phyloP scores from a whole-genome alignment of 2,888 invertebrate species.

The Megamerina dolium region DNA sequence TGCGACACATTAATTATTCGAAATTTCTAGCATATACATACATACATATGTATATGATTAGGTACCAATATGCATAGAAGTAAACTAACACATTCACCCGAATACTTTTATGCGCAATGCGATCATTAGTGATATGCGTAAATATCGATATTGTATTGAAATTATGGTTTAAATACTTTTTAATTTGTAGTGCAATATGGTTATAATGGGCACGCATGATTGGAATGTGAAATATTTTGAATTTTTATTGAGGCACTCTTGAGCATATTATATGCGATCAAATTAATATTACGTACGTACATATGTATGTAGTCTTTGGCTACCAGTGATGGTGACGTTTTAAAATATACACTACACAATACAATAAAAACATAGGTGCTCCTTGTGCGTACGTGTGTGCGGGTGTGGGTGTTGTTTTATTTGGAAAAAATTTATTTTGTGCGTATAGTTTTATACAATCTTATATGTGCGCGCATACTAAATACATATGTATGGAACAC shows the following conservation, averaged over 20 bases:
- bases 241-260: too few relatives aligned
- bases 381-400: too few relatives aligned
- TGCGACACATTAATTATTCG: conserved; percentile 26
- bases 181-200: not conserved
- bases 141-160: too few relatives aligned
- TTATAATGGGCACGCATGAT: not conserved
- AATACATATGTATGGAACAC: not conserved
- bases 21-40: not conserved
- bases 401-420: too few relatives aligned
- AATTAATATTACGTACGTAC: too few relatives aligned
- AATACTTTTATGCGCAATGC: not conserved
- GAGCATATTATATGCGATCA: too few relatives aligned
- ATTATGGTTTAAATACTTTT: too few relatives aligned
- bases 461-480: not conserved
- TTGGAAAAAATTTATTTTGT: not conserved
- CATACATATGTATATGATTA: not conserved
- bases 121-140: too few relatives aligned
- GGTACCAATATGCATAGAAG: not conserved
- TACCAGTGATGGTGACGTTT: too few relatives aligned
- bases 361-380: too few relatives aligned
- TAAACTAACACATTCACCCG: not conserved
- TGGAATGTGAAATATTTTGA: conserved; percentile 1
- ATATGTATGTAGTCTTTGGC: too few relatives aligned
- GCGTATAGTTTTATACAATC: not conserved
- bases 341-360: too few relatives aligned